Base-by-base conservation (phyloP, 2,888 invertebrate species). In the Rhimphoctona megacephalus region DNA sequence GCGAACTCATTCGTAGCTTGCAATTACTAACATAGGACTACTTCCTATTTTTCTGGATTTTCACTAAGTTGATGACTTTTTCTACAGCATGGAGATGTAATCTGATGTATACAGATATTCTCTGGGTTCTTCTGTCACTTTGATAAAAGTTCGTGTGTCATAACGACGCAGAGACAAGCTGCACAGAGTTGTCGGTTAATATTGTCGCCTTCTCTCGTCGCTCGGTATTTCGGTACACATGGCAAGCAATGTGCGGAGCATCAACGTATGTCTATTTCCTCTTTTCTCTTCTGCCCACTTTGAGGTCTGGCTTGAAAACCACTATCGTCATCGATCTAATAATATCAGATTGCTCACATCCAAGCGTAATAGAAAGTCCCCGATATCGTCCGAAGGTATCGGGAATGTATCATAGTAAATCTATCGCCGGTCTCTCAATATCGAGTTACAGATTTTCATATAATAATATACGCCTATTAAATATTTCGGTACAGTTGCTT, bases 121-220 rank as follows among this genome's bases (percentile, higher is more conserved):
- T 46, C 7, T n/a, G 43, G 19, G 2, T 25, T 14, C 46, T 25
- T 57, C 36, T 25, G 30, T 52, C 52, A 64, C 46, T 49, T 76
- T 70, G 11, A 61, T 25, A 14, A 33, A 84, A 70, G 30, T 61
- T 76, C n/a, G 39, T 25, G 61, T 39, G n/a, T 69, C 33, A 14
- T 33, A 30, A 33, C 25, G 49, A 25, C 17, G 70, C 36, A 72
- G 19, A 61, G 86, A 49, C 49, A 19, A 49, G 19, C 19, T 19
- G 61, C n/a, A 36, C 30, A 46, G 81, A 85, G 85, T 82, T 67
- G 67, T 33, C 30, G 33, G 36, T 83, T 84, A 79, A 83, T 86
- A 78, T 86, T 79, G 72, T 73, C 46, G 19, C 49, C n/a, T 49
- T 81, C 49, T 69, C 84, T 43, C 46, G 64, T 73, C 52, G 66